Evolutionary conservation across 2,797 vertebrate genomes (phyloP), one percentile per base, ranked within the genome.

Genomic region (Falco concolor): DNA sequence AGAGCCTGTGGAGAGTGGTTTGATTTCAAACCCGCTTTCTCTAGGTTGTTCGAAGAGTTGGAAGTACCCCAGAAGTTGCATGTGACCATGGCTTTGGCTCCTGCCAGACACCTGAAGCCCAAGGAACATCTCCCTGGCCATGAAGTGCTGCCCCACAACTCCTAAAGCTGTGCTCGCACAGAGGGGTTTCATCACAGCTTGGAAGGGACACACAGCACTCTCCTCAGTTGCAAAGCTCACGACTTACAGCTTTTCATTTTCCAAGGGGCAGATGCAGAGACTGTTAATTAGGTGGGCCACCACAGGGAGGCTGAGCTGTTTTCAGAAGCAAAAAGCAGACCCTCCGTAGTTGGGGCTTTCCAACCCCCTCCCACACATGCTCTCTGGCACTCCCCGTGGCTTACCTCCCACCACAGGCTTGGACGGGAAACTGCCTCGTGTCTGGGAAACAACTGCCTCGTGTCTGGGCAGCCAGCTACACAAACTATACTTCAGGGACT

Each of bases 361-460:
- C 93, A 93, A 14, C 30, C 25, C 75, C 57, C 65, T 89, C 76
- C 89, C 79, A 89, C 28, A 0, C 24, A 2, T 0, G 1, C 52
- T 50, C 61, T 65, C 69, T 0, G 3, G 72, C 79, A 69, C 64
- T 64, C 68, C 57, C 67, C 1, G 0, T 11, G 70, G 54, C 49
- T 90, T 7, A 50, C 38, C 52, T 89, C 92, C 78, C 78, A 74
- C 82, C 27, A 32, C 0, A 0, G 25, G 27, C n/a, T 76, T 34
- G 54, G 80, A 86, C 0, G 0, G 47, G 45, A 89, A 93, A 74
- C 17, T 0, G 40, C 70, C 80, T 70, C 3, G 0, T 24, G 49
- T 47, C 67, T 40, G 56, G 34, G 84, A 44, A 44, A 44, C 44
- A 93, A 74, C 17, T 0, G 40, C 70, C 80, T 70, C 3, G 0